Percentiles rank a stretch among this genome's conserved stretches.
Conservation (phyloP, 2,113 vertebrate genomes). For the Sprattus sprattus region DNA sequence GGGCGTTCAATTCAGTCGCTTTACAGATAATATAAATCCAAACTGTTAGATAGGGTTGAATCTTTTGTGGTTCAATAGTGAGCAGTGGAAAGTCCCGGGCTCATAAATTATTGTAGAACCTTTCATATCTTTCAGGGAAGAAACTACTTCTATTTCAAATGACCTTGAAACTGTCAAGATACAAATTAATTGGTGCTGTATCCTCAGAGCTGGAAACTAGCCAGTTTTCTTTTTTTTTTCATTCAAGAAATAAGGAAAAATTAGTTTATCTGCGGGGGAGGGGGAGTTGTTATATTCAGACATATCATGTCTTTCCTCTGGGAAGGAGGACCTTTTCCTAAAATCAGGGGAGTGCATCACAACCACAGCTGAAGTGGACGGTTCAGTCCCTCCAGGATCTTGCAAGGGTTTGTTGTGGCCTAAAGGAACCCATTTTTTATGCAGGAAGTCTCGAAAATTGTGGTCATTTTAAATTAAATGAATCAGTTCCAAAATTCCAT, state of each 20-base stretch:
- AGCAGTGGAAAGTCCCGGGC: not conserved
- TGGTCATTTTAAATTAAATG: too few relatives aligned
- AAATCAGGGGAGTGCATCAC: not conserved
- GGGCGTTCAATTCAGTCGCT: not conserved
- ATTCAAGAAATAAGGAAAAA: not conserved
- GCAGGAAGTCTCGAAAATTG: too few relatives aligned
- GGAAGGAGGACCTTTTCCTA: not conserved
- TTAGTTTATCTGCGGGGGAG: not conserved
- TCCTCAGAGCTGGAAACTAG: not conserved
- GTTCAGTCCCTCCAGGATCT: too few relatives aligned
- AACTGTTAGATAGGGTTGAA: not conserved
- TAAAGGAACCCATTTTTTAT: too few relatives aligned
- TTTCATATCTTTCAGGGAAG: not conserved
- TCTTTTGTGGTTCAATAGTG: not conserved
- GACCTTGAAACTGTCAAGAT: conserved; percentile 15
- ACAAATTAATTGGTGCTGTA: conserved; percentile 11
- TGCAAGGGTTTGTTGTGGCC: too few relatives aligned
- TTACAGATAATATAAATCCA: not conserved
- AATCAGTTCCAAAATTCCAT: too few relatives aligned
- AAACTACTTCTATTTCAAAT: not conserved
- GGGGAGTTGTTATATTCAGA: conserved; percentile 1
- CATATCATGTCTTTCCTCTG: not conserved
- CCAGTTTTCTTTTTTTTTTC: not conserved
- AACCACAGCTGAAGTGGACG: not conserved
- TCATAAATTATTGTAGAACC: not conserved